phyloP scores from a whole-genome alignment of 2,797 vertebrate species.

The Periophthalmus magnuspinnatus region DNA sequence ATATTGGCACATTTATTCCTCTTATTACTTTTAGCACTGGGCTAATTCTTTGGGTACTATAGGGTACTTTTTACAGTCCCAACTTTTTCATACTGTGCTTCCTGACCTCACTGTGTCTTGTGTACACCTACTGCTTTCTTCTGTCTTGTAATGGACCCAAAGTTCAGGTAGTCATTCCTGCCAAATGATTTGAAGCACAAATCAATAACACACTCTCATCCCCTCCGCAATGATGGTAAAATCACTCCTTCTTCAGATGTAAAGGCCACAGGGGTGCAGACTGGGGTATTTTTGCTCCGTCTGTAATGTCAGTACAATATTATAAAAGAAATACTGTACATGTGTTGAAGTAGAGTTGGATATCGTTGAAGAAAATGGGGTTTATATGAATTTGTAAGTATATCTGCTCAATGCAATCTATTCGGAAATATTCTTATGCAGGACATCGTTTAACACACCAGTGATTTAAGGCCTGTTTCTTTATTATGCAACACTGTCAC shows the following conservation, averaged over 20 bases:
- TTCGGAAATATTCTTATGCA: not conserved
- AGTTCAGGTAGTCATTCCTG: conserved; percentile 40
- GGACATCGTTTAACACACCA: not conserved
- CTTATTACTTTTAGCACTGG: no score
- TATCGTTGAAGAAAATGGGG: not conserved
- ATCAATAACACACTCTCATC: conserved; percentile 23
- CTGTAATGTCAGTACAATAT: not conserved
- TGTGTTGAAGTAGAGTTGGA: no score
- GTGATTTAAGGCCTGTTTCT: not conserved
- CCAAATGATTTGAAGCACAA: conserved; percentile 20
- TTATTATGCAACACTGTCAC: not conserved
- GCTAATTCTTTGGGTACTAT: no score
- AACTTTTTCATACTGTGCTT: no score
- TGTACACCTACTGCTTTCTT: conserved; percentile 19
- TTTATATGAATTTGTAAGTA: not conserved
- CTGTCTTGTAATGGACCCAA: conserved; percentile 36
- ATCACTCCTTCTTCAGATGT: not conserved
- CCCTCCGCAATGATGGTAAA: not conserved
- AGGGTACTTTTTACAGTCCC: no score
- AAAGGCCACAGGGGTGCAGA: not conserved
- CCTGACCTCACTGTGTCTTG: not conserved
- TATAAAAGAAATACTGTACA: not conserved
- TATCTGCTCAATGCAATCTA: not conserved
- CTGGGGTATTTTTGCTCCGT: not conserved
- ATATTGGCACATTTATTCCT: no score